These are phyloP conservation scores for Emys orbicularis DNA, from an alignment of 2,797 vertebrate species.

Conservation along the genomic window DNA sequence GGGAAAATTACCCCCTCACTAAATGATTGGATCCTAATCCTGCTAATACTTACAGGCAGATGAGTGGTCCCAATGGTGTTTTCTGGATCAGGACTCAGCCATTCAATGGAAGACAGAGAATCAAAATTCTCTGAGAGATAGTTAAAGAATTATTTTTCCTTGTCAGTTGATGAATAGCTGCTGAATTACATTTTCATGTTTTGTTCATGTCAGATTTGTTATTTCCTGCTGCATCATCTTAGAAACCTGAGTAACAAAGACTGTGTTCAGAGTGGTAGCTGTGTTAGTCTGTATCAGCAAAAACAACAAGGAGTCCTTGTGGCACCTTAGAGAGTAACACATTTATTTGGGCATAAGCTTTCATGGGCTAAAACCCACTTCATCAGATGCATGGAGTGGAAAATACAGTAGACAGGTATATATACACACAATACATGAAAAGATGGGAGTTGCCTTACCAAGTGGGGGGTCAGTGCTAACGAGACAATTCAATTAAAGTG, in stretches of 20 bases:
- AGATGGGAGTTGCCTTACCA: no score
- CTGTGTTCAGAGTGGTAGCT: neutral
- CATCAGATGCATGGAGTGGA: no score
- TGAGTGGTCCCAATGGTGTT: constrained; percentile 16
- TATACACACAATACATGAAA: no score
- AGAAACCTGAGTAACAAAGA: constrained; percentile 75
- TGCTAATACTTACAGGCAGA: neutral
- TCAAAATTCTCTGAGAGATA: neutral
- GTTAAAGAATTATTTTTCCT: neutral
- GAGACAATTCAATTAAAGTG: no score
- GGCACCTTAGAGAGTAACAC: no score
- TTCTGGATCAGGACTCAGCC: neutral
- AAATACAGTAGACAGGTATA: no score
- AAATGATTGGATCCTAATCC: constrained; percentile 32
- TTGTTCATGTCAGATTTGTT: constrained; percentile 58
- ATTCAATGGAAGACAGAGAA: constrained; percentile 15
- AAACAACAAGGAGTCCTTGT: no score
- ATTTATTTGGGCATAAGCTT: no score
- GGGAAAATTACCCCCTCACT: constrained; percentile 26
- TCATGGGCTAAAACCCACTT: no score
- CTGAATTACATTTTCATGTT: constrained; percentile 56
- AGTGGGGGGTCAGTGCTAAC: no score
- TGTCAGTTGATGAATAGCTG: constrained; percentile 50
- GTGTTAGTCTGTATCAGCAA: no score
- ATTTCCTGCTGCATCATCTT: constrained; percentile 74